A percentile compares a stretch with the other conserved stretches of the same genome.
These are phyloP conservation scores for Crioceris asparagi DNA, from an alignment of 2,888 invertebrate species.

Conservation along the genomic window DNA sequence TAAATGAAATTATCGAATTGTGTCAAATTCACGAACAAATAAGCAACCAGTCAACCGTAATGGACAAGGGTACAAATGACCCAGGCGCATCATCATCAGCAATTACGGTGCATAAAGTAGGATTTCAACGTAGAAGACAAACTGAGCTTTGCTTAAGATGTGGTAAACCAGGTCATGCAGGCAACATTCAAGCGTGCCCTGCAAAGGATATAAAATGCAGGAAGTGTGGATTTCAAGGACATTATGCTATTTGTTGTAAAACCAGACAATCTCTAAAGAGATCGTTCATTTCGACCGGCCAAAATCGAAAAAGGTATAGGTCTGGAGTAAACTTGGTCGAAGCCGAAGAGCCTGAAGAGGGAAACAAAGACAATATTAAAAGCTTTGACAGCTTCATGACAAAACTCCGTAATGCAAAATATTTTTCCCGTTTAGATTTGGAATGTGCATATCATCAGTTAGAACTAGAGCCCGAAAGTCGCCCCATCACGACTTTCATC, in stretches of 20 bases:
- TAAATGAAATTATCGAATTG: slow-evolving; percentile 20
- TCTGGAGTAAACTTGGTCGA: too few relatives aligned
- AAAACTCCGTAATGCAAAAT: slow-evolving; percentile 22
- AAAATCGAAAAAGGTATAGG: not conserved
- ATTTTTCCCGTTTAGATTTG: slow-evolving; percentile 19
- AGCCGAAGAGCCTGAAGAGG: not conserved
- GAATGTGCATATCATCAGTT: slow-evolving; percentile 25
- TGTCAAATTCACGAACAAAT: slow-evolving; percentile 20
- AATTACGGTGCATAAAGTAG: too few relatives aligned
- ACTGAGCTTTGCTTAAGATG: slow-evolving; percentile 9
- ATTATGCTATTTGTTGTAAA: slow-evolving; percentile 12
- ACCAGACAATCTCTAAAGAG: too few relatives aligned
- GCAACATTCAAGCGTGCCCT: slow-evolving; percentile 2
- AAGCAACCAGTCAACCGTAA: slow-evolving; percentile 12
- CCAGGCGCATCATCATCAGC: too few relatives aligned
- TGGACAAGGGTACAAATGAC: slow-evolving; percentile 6
- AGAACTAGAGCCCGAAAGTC: slow-evolving; percentile 14
- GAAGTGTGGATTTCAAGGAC: slow-evolving; percentile 13
- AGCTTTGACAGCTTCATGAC: slow-evolving; percentile 20
- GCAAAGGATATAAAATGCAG: slow-evolving; percentile 12
- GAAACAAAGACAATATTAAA: not conserved
- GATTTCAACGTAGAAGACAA: too few relatives aligned
- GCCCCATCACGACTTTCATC: slow-evolving; percentile 18
- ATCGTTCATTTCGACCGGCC: too few relatives aligned
- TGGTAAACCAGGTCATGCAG: slow-evolving; percentile 9